Conservation (phyloP, 2,113 vertebrate genomes). For the Dasypus novemcinctus region DNA sequence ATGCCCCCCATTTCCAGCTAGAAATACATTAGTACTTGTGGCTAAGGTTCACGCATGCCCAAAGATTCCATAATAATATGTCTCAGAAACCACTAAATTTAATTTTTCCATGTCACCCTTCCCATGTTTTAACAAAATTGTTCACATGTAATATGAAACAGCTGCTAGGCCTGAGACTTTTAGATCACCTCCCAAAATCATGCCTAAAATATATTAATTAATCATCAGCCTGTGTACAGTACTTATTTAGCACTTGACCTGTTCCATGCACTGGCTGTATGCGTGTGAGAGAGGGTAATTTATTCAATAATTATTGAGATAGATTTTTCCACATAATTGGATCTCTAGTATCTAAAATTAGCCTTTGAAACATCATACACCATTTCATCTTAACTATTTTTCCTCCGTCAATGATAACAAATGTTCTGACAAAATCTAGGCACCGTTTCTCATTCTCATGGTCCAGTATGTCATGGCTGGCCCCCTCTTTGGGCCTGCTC, state of each 20-base stretch:
- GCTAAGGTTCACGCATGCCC: background rate
- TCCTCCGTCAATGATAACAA: background rate
- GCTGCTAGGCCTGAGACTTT: background rate
- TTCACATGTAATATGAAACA: background rate
- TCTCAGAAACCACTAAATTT: background rate
- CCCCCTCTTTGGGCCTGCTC: no score
- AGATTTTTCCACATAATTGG: background rate
- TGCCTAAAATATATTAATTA: background rate
- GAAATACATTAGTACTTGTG: background rate
- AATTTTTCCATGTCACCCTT: background rate
- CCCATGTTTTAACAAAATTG: constrained; percentile 17
- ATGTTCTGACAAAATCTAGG: background rate
- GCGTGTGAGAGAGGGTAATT: background rate
- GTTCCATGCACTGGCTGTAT: background rate
- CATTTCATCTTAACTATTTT: background rate
- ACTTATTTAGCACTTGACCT: background rate
- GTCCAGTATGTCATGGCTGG: no score
- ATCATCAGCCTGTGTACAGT: background rate
- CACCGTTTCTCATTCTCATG: background rate
- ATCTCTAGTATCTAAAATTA: background rate
- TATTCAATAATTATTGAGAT: background rate
- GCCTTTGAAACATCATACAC: background rate
- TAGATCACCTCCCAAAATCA: background rate
- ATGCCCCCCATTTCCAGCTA: background rate
- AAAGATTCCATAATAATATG: constrained; percentile 20